phyloP scores from a whole-genome alignment of 2,797 vertebrate genomes.

The Sebastolobus altivelis region DNA sequence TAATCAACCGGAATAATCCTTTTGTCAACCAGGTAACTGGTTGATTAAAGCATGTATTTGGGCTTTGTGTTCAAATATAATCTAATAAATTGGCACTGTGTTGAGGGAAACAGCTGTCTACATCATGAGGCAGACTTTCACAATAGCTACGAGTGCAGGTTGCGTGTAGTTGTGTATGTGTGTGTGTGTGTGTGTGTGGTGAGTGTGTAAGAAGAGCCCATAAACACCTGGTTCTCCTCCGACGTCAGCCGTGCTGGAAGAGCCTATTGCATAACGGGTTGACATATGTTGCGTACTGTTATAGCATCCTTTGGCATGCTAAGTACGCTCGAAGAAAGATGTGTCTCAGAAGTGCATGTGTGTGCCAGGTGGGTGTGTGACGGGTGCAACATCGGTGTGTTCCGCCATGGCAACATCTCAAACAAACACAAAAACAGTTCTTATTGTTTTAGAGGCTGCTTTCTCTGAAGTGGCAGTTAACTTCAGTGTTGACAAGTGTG shows the following conservation, averaged over 20 bases:
- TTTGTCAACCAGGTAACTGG: not conserved
- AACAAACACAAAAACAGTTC: constrained; percentile 54
- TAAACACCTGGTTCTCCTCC: constrained; percentile 54
- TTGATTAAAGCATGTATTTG: not conserved
- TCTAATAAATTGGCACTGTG: not conserved
- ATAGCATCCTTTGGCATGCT: constrained; percentile 26
- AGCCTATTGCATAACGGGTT: constrained; percentile 44
- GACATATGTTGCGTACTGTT: constrained; percentile 26
- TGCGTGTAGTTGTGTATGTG: not conserved
- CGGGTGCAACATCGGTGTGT: not conserved
- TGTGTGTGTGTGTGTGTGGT: constrained; percentile 11
- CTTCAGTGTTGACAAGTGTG: constrained; percentile 37
- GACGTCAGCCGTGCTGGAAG: constrained; percentile 19
- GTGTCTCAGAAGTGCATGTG: constrained; percentile 4
- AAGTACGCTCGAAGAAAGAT: constrained; percentile 5
- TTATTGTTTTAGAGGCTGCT: not conserved
- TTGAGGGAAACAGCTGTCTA: not conserved
- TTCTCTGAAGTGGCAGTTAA: constrained; percentile 4
- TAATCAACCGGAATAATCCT: not conserved
- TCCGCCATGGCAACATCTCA: constrained; percentile 51
- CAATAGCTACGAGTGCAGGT: not conserved
- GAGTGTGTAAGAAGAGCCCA: not conserved
- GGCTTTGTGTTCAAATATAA: not conserved
- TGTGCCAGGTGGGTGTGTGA: constrained; percentile 22
- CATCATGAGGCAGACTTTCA: not conserved